These are phyloP conservation scores for Tragelaphus strepsiceros DNA, from an alignment of 2,113 vertebrate species.

Conservation along the genomic window DNA sequence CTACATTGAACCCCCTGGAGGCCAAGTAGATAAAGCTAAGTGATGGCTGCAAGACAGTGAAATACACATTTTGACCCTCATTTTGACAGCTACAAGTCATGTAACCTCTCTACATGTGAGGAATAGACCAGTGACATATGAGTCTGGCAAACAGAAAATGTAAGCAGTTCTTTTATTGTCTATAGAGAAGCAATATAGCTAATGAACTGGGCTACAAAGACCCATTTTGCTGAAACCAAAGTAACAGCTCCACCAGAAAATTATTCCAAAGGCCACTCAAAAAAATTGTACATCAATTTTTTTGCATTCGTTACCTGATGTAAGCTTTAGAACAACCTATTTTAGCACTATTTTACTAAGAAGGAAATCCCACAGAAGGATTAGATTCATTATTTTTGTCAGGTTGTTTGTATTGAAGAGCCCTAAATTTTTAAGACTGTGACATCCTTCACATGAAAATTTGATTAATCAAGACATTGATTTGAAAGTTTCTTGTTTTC, in stretches of 20 bases:
- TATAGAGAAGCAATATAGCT: not conserved
- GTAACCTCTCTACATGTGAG: not conserved
- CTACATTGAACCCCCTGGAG: not conserved
- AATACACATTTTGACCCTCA: not conserved
- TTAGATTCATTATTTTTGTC: not conserved
- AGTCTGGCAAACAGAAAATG: not conserved
- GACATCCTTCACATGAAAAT: not conserved
- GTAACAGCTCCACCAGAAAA: not conserved
- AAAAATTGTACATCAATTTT: not conserved
- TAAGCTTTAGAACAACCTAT: not conserved
- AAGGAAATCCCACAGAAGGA: not conserved
- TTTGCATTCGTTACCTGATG: not conserved
- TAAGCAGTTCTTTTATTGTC: not conserved
- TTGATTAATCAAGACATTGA: not conserved
- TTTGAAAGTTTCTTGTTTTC: not conserved
- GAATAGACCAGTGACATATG: not conserved
- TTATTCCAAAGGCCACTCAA: not conserved
- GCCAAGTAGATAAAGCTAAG: not conserved
- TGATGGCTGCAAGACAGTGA: not conserved
- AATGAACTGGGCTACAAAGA: not conserved
- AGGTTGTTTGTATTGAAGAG: not conserved
- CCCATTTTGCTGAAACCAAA: not conserved
- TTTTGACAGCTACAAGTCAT: not conserved
- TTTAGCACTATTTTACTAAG: not conserved
- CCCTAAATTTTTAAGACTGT: not conserved